These are phyloP conservation scores for Trissolcus brochymenae DNA, from an alignment of 2,888 invertebrate genomes.

Conservation along the genomic window DNA sequence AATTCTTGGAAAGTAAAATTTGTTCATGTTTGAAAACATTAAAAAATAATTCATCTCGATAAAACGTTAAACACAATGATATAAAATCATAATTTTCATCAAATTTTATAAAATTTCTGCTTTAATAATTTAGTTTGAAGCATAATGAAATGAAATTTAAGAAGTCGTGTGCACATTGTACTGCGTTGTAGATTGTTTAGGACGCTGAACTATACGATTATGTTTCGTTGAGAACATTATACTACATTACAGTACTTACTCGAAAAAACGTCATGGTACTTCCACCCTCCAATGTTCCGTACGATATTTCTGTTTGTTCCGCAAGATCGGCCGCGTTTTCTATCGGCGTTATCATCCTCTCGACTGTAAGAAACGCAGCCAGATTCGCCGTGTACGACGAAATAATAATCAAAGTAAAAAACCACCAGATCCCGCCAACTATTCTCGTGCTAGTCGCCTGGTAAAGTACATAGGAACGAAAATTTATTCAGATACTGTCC, in stretches of 20 bases:
- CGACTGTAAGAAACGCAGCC: constrained; percentile 96
- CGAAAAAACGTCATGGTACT: constrained; percentile 98
- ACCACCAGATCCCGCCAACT: constrained; percentile 99
- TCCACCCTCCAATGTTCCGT: constrained; percentile 95
- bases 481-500: constrained; percentile 2
- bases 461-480: constrained; percentile 31
- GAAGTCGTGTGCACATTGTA: background rate
- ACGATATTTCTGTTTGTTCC: constrained; percentile 93
- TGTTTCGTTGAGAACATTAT: background rate
- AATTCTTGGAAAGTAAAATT: too few relatives aligned
- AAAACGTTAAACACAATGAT: too few relatives aligned
- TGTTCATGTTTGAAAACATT: too few relatives aligned
- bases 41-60: too few relatives aligned
- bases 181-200: background rate
- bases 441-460: constrained; percentile 95
- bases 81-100: too few relatives aligned
- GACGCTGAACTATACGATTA: background rate
- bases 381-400: constrained; percentile 99
- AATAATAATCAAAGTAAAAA: constrained; percentile 98
- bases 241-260: constrained; percentile 78
- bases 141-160: background rate
- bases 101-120: background rate
- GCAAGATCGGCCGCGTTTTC: constrained; percentile 97
- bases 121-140: background rate
- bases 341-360: constrained; percentile 95